These are phyloP conservation scores for Brachymystax lenok DNA, from an alignment of 2,797 vertebrate species.

Conservation along the genomic window DNA sequence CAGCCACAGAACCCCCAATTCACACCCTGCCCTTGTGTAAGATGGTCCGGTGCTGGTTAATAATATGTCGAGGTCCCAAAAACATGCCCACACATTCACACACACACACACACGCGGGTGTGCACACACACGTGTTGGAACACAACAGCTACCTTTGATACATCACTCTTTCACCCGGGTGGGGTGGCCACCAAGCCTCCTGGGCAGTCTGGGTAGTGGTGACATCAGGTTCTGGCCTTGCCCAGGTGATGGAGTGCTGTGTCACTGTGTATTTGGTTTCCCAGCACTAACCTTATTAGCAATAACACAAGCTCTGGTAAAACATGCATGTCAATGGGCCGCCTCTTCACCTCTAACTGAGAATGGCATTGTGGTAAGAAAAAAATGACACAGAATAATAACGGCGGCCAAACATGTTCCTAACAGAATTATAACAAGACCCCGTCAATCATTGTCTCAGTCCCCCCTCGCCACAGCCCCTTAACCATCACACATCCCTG, in stretches of 20 bases:
- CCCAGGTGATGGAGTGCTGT: slow-evolving; percentile 68
- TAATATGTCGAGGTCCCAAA: too few species aligned
- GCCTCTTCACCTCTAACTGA: slow-evolving; percentile 11
- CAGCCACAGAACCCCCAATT: too few species aligned
- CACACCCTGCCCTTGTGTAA: too few species aligned
- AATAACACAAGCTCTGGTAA: slow-evolving; percentile 58
- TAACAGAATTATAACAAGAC: slow-evolving; percentile 45
- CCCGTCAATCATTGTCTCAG: slow-evolving; percentile 44
- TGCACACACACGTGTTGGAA: not conserved
- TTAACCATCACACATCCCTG: slow-evolving; percentile 19
- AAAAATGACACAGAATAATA: slow-evolving; percentile 34
- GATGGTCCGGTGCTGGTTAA: too few species aligned
- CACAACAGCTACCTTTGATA: slow-evolving; percentile 37
- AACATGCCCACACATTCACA: not conserved
- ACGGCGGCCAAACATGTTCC: slow-evolving; percentile 16
- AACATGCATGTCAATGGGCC: slow-evolving; percentile 61
- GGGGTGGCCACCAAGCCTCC: not conserved
- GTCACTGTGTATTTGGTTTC: slow-evolving; percentile 73
- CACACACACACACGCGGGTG: not conserved
- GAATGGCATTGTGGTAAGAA: not conserved
- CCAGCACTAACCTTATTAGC: slow-evolving; percentile 60
- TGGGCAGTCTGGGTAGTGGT: slow-evolving; percentile 42
- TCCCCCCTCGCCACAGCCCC: slow-evolving; percentile 13
- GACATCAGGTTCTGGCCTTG: slow-evolving; percentile 55
- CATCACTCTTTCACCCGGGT: not conserved